These are phyloP conservation scores for Tyto alba DNA, from an alignment of 2,113 vertebrate species.

Conservation along the genomic window DNA sequence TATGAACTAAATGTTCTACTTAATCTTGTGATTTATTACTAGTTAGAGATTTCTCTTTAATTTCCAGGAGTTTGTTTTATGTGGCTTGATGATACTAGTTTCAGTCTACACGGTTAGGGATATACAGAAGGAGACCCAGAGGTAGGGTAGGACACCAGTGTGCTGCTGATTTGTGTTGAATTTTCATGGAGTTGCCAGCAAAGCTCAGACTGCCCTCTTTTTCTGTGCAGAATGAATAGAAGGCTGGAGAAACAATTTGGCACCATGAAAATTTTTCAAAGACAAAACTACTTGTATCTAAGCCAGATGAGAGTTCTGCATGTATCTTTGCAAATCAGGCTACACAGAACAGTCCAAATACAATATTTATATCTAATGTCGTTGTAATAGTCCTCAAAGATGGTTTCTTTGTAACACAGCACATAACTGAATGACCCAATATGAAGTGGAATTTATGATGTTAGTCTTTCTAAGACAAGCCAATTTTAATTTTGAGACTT, in stretches of 20 bases:
- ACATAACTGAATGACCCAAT: not conserved
- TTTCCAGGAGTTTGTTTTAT: not conserved
- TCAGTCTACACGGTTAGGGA: fast-evolving
- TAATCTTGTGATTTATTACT: not conserved
- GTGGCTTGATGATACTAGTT: not conserved
- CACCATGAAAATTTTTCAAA: not conserved
- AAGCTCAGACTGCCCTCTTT: not conserved
- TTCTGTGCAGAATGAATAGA: not conserved
- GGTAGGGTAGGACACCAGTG: not conserved
- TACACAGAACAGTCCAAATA: not conserved
- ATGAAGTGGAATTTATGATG: not conserved
- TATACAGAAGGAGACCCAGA: not conserved
- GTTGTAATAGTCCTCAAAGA: not conserved
- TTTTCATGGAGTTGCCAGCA: not conserved
- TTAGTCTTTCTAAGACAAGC: not conserved
- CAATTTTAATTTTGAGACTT: not conserved
- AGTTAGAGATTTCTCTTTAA: not conserved
- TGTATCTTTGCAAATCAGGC: not conserved
- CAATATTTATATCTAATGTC: not conserved
- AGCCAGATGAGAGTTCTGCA: not conserved
- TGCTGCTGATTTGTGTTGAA: not conserved
- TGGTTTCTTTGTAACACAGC: not conserved
- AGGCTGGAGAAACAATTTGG: not conserved
- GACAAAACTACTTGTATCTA: not conserved
- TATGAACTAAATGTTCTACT: not conserved